Evolutionary conservation across 2,113 vertebrate genomes (phyloP), one percentile per base, ranked within the genome.

Genomic region (Gymnobelideus leadbeateri): DNA sequence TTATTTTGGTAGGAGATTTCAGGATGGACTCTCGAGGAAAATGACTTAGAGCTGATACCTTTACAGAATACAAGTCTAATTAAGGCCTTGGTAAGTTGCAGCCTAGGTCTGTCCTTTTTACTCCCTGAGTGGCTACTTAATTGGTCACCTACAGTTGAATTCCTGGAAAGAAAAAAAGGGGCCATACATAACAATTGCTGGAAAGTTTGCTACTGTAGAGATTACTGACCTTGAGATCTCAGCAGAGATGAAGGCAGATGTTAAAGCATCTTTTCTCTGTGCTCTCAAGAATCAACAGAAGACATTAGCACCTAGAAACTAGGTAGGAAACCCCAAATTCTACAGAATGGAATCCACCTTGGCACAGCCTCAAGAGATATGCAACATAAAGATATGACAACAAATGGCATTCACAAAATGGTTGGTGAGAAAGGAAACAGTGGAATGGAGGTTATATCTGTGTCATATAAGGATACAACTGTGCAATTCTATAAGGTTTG

Each of bases 121-220:
- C 95, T 96, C 96, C 84, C 93, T 93, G 16, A 24, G 50, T 52
- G 91, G 43, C 1, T 52, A 37, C 6, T 93, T 94, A 94, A 95
- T 97, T 94, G 91, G 25, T 28, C 2, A 26, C 53, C 50, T 89
- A n/a, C 46, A 90, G n/a, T 43, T 84, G 68, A n/a, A n/a, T 43
- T 43, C n/a, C 19, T 21, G n/a, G 68, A 84, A 84, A 84, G 68
- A 84, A 84, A 84, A 11, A 37, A 95, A 53, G 5, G 0, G 6
- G 6, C 51, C 90, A 14, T 0, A 0, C 0, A 2, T 0, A 54
- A 54, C 23, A 31, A 57, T 0, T 68, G 8, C 7, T 37, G 9
- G 93, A 19, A 91, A 91, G 31, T 95, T 51, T 52, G 8, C 31
- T 90, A 46, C 25, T 89, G 57, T 47, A 24, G 89, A 68, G 0